Conservation (phyloP, 2,797 vertebrate species). For the Ispidina lecontei region DNA sequence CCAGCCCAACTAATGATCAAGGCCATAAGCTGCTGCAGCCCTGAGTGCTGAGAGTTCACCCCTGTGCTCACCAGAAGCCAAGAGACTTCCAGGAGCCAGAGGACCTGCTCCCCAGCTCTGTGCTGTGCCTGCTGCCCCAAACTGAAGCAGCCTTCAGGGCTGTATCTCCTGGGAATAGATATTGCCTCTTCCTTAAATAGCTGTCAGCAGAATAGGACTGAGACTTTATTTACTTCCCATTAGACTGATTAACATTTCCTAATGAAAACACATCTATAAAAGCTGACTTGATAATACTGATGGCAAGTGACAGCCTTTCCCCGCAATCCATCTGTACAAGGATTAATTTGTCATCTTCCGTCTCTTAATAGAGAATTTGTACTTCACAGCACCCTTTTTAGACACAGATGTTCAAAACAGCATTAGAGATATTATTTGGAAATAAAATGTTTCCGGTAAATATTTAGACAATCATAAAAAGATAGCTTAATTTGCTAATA, state of each 20-base stretch:
- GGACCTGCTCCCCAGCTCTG: neutral
- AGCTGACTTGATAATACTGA: neutral
- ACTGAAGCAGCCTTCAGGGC: fast-evolving
- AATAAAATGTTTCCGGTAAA: neutral
- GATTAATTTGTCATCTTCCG: neutral
- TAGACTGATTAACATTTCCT: neutral
- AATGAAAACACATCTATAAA: neutral
- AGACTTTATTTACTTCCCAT: neutral
- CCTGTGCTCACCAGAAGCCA: neutral
- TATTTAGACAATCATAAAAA: neutral
- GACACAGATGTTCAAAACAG: neutral
- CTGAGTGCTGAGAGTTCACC: neutral
- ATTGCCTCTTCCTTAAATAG: fast-evolving
- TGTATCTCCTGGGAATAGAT: fast-evolving
- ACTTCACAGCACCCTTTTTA: neutral
- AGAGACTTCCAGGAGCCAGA: constrained; percentile 17
- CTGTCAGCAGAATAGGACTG: neutral
- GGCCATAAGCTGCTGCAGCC: neutral
- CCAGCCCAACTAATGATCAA: neutral
- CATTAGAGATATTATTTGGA: fast-evolving
- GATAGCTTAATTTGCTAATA: neutral
- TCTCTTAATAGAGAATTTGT: neutral
- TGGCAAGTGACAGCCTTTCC: neutral
- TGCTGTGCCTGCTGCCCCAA: fast-evolving
- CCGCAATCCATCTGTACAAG: fast-evolving